Conservation (phyloP, 2,113 vertebrate genomes). For the Pomatorhinus ruficollis region DNA sequence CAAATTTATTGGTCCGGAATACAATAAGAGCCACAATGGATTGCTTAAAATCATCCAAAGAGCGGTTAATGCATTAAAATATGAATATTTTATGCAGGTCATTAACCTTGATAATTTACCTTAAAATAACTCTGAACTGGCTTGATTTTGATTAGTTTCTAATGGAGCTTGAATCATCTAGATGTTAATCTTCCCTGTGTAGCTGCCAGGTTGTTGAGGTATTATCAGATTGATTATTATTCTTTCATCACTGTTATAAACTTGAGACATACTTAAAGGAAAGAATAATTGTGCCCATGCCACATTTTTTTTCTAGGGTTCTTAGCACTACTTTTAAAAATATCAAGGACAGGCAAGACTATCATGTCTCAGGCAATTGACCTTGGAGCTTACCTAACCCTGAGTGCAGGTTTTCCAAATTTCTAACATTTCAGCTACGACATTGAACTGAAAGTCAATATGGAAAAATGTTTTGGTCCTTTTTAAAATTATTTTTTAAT, state of each 20-base stretch:
- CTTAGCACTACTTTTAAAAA: background rate
- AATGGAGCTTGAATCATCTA: background rate
- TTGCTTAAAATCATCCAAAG: background rate
- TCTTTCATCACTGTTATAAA: background rate
- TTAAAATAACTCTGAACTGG: constrained; percentile 42
- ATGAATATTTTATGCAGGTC: constrained; percentile 47
- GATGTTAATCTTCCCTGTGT: constrained; percentile 2
- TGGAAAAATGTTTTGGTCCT: background rate
- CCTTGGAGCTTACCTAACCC: background rate
- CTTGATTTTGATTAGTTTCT: constrained; percentile 44
- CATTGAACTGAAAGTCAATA: background rate
- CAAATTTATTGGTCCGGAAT: background rate
- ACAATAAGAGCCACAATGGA: background rate
- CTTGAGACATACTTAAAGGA: background rate
- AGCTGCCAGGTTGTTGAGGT: background rate
- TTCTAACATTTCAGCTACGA: background rate
- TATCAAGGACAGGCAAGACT: background rate
- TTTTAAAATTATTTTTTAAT: accelerated
- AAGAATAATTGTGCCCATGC: background rate
- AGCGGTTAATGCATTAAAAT: background rate
- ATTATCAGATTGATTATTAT: background rate
- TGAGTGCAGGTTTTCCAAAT: background rate
- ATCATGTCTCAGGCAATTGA: background rate
- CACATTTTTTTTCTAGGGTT: background rate
- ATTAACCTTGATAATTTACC: constrained; percentile 39